Evolutionary conservation across 2,797 vertebrate species (phyloP), one percentile per base, ranked within the genome.

Genomic region (Hyperoplus immaculatus): DNA sequence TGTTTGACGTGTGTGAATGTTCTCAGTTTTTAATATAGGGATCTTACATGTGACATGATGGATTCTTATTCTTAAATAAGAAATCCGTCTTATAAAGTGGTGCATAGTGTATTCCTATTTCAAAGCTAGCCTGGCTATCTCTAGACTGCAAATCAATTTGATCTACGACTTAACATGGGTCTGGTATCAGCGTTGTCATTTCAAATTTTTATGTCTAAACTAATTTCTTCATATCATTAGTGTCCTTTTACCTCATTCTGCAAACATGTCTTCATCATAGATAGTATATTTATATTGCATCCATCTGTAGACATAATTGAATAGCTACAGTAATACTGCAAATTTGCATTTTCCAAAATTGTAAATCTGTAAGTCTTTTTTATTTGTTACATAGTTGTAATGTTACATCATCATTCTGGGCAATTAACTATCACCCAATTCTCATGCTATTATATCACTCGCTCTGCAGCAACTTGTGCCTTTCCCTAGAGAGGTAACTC

Each of bases 391-490:
- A 81, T 85, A 78, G 78, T 72, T 75, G 55, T 56, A 68, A 41
- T 54, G 64, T 86, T 86, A 80, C 82, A 77, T 85, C 74, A 82
- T 79, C 62, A 15, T 42, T 29, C 36, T 6, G 55, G n/a, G 57
- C 47, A 58, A 61, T 77, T 81, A 78, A 77, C 77, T 70, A 72
- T 36, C 65, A 9, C 21, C 55, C 14, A 29, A 45, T 77, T 73
- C 29, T 57, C 29, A 43, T 80, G 45, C 53, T 18, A 29, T 56
- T 54, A 58, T 55, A 41, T 46, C 0, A 16, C 50, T 61, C 12
- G 21, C 14, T 15, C 63, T 74, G 29, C 42, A 81, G 50, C 18
- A 75, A 39, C 45, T 18, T 10, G 77, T 68, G 42, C 8, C 54
- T 83, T 72, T 78, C 64, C 67, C 66, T 39, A 13, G 65, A 55